Conservation (phyloP, 2,113 vertebrate species). For the Grammomys dolichurus region DNA sequence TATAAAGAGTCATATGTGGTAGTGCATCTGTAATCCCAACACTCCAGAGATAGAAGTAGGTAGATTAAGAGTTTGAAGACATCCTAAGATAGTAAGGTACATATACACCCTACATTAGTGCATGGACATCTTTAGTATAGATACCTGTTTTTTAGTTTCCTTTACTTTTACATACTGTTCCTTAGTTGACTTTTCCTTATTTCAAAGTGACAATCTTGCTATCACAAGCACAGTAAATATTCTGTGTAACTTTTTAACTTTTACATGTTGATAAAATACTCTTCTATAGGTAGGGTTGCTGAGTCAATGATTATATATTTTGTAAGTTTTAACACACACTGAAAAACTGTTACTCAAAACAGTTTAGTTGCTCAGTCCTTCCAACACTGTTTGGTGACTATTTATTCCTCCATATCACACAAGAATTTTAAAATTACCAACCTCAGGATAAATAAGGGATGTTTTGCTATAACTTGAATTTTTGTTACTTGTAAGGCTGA, state of each 20-base stretch:
- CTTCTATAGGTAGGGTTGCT: background rate
- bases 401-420: background rate
- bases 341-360: background rate
- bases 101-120: background rate
- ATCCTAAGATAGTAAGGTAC: background rate
- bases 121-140: background rate
- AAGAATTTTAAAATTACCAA: conserved; percentile 12
- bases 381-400: background rate
- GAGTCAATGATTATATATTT: background rate
- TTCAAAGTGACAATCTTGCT: conserved; percentile 35
- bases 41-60: background rate
- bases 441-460: background rate
- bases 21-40: background rate
- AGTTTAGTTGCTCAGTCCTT: background rate
- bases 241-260: background rate
- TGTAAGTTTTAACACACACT: conserved; percentile 6
- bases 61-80: background rate
- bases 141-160: background rate
- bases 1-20: background rate
- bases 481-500: background rate
- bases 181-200: conserved; percentile 22
- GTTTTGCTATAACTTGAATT: background rate
- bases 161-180: background rate
- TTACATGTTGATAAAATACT: background rate
- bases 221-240: background rate